A percentile compares a stretch with the other conserved stretches of the same genome.
These are phyloP conservation scores for Tigriopus japonicus DNA, from an alignment of 1,140 invertebrate genomes.

Conservation along the genomic window DNA sequence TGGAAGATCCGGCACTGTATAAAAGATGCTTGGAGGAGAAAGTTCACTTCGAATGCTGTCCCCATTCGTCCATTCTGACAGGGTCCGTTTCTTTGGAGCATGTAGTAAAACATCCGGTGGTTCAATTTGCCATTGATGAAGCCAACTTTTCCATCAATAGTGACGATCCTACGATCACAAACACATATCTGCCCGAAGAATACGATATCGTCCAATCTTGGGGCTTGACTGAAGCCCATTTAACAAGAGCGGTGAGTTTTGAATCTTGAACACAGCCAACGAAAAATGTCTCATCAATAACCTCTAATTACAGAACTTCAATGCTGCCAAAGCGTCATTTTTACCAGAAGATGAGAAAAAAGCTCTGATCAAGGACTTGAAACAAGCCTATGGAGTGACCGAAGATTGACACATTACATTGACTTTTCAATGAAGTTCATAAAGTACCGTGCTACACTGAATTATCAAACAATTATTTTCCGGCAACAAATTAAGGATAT, in stretches of 20 bases:
- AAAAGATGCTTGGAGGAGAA: slow-evolving; percentile 21
- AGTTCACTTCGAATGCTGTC: slow-evolving; percentile 37
- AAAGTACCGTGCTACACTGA: too few species aligned
- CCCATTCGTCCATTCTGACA: slow-evolving; percentile 36
- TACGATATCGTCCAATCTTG: slow-evolving; percentile 30
- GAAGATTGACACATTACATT: neutral
- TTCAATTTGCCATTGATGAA: slow-evolving; percentile 36
- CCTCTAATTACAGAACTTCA: slow-evolving; percentile 29
- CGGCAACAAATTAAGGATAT: too few species aligned
- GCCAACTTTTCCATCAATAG: slow-evolving; percentile 39
- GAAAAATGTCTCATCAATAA: too few species aligned
- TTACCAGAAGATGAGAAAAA: slow-evolving; percentile 30
- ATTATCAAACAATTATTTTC: too few species aligned
- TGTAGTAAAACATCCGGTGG: slow-evolving; percentile 4
- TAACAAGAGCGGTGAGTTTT: slow-evolving; percentile 19
- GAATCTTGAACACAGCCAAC: slow-evolving; percentile 12
- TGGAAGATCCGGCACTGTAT: slow-evolving; percentile 32
- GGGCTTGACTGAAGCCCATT: slow-evolving; percentile 19
- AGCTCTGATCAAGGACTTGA: slow-evolving; percentile 24
- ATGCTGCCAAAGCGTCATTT: slow-evolving; percentile 31
- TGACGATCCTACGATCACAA: slow-evolving; percentile 38
- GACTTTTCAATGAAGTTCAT: too few species aligned
- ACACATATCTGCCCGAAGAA: slow-evolving; percentile 28
- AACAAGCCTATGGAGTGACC: slow-evolving; percentile 18
- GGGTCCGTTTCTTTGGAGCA: slow-evolving; percentile 20